Evolutionary conservation across 2,888 invertebrate genomes (phyloP), one percentile per base, ranked within the genome.

Genomic region (Apotomis turbidana): DNA sequence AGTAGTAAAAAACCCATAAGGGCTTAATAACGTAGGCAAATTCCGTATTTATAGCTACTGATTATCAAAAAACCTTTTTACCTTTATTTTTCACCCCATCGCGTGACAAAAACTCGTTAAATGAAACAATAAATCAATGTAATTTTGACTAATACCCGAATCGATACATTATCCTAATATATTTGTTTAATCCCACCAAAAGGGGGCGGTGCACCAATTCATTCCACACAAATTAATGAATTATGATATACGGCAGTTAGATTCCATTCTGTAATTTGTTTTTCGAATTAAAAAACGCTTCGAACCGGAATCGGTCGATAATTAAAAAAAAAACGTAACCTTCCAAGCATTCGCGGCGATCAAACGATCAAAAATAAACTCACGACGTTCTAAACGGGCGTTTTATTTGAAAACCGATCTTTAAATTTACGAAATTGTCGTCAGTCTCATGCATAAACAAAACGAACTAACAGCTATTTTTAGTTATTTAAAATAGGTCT

Each of bases 151-250:
- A 86, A 87, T 84, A 82, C 74, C 77, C 74, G 71, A 77, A 74
- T 76, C 74, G 74, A 77, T 74, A 77, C 76, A 81, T 85, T 83
- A 89, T 85, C 81, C 85, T 87, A 85, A 89, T 88, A 85, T 87
- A 90, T 91, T 88, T 87, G 83, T 86, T 87, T 86, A 87, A 88
- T 88, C 84, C 86, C 78, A 74, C 79, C 81, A 83, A 79, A 77
- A 81, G 79, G 83, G 71, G 82, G 81, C 78, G 78, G 76, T 77
- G 77, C 64, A 79, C 77, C 79, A 78, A 79, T 81, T 81, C 78
- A 78, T 79, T 77, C 74, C 77, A 76, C 71, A 79, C 75, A 80
- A 80, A 76, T 77, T 85, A 88, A 86, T 83, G 83, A 84, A 79
- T 76, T 80, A 76, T 83, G 82, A 87, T 85, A 76, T 81, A 86